These are phyloP conservation scores for Hozukius guyotensis DNA, from an alignment of 2,797 vertebrate species.

Conservation along the genomic window DNA sequence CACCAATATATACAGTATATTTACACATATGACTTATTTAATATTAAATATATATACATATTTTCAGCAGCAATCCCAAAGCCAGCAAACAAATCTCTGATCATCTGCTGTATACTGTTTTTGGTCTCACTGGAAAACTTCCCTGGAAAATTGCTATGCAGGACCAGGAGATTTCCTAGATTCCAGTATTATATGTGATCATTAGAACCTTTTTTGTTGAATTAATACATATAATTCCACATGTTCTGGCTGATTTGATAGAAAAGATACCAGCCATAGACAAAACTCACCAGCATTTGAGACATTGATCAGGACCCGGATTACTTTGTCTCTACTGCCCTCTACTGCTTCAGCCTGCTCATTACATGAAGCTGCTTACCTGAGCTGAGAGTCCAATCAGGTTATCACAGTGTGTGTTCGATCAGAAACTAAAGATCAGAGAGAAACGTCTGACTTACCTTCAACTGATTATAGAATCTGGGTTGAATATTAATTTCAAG, in stretches of 20 bases:
- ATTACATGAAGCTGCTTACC: conserved; percentile 37
- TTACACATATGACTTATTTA: background rate
- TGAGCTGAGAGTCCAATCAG: background rate
- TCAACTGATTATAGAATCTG: background rate
- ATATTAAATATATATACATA: background rate
- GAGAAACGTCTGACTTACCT: background rate
- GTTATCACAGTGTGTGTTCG: too few relatives aligned
- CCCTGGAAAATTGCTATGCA: too few relatives aligned
- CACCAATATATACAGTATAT: background rate
- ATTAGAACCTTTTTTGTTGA: background rate
- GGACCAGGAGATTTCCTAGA: background rate
- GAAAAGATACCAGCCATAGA: background rate
- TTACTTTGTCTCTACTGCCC: conserved; percentile 59
- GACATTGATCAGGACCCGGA: background rate
- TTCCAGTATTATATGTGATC: background rate
- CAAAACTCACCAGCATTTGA: background rate
- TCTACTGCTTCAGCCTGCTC: conserved; percentile 41
- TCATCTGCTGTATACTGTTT: background rate
- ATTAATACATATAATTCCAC: background rate
- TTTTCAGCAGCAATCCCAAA: background rate
- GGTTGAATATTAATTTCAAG: background rate
- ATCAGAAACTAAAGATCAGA: background rate
- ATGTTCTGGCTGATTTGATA: background rate
- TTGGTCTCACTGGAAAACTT: too few relatives aligned
- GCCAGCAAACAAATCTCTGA: background rate